Percentiles rank a stretch among this genome's conserved stretches.
These are phyloP conservation scores for Gerosis bhagava DNA, from an alignment of 2,888 invertebrate species.

Conservation along the genomic window DNA sequence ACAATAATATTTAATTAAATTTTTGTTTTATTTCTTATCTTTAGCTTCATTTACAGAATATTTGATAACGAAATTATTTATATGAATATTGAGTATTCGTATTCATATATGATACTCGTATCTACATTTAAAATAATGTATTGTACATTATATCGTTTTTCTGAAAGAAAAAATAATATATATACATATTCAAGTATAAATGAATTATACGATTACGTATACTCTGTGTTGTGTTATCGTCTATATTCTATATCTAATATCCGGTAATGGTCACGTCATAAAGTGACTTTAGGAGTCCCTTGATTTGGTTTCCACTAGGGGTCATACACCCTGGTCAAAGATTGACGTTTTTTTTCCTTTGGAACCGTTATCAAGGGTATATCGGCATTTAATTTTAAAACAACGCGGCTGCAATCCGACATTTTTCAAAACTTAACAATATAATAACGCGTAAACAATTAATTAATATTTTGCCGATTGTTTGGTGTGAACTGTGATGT, in stretches of 20 bases:
- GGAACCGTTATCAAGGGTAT: conserved; percentile 61
- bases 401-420: conserved; percentile 9
- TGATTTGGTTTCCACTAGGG: conserved; percentile 92
- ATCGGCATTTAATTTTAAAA: conserved; percentile 32
- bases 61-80: too few relatives aligned
- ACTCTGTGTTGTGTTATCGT: conserved; percentile 19
- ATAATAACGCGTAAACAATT: too few relatives aligned
- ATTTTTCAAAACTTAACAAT: too few relatives aligned
- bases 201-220: conserved; percentile 34
- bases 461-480: too few relatives aligned
- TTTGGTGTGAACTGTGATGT: too few relatives aligned
- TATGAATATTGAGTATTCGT: conserved; percentile 13
- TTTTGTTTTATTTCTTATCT: too few relatives aligned
- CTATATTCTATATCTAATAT: conserved; percentile 31
- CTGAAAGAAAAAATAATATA: too few relatives aligned
- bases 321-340: conserved; percentile 82
- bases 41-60: too few relatives aligned
- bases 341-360: conserved; percentile 46
- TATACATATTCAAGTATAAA: too few relatives aligned
- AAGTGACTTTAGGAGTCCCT: conserved; percentile 84
- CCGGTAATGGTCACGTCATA: conserved; percentile 84
- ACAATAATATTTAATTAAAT: too few relatives aligned
- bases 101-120: conserved; percentile 12
- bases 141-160: too few relatives aligned
- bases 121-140: too few relatives aligned